phyloP scores from a whole-genome alignment of 2,113 vertebrate genomes.

The Callospermophilus lateralis region DNA sequence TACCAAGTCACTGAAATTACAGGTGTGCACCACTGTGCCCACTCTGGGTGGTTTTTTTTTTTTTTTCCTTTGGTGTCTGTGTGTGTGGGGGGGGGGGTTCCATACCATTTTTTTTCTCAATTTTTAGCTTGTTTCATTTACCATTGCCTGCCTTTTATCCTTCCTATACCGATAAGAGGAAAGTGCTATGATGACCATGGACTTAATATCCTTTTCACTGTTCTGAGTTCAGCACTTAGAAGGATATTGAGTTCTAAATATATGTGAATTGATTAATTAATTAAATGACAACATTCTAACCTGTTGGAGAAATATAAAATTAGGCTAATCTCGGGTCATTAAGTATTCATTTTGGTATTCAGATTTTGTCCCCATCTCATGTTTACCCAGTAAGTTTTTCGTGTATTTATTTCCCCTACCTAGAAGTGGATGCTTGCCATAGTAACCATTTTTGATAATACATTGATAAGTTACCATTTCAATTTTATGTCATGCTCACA shows the following conservation, averaged over 20 bases:
- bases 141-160: not conserved
- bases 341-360: not conserved
- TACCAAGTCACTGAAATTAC: too few relatives aligned
- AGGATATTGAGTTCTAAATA: not conserved
- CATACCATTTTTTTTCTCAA: too few relatives aligned
- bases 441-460: not conserved
- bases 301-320: not conserved
- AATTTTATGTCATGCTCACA: not conserved
- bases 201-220: not conserved
- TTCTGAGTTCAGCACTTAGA: not conserved
- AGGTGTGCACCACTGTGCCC: too few relatives aligned
- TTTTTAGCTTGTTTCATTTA: not conserved
- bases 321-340: not conserved
- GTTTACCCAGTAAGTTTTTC: not conserved
- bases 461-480: not conserved
- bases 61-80: too few relatives aligned
- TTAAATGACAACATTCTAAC: not conserved
- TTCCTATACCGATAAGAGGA: not conserved
- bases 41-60: too few relatives aligned
- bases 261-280: not conserved
- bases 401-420: not conserved
- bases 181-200: not conserved
- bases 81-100: too few relatives aligned
- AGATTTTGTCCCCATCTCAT: not conserved
- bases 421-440: not conserved